phyloP scores from a whole-genome alignment of 1,140 invertebrate species.

The Lerema accius region DNA sequence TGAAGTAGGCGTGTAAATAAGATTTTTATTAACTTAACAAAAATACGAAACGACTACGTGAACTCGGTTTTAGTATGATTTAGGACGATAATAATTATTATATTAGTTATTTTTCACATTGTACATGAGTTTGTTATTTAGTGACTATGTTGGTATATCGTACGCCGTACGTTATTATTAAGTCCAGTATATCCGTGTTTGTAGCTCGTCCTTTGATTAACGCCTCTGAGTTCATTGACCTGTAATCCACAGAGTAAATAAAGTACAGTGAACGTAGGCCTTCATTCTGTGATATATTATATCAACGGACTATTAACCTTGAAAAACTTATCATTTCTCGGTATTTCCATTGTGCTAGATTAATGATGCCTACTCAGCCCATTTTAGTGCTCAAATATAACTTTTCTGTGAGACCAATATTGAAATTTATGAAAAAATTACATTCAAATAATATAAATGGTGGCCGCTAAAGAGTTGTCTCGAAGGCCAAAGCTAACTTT shows the following conservation, averaged over 20 bases:
- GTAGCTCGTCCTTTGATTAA: not conserved
- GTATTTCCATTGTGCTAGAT: too few relatives aligned
- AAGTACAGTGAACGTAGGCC: too few relatives aligned
- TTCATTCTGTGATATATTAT: too few relatives aligned
- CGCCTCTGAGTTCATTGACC: not conserved
- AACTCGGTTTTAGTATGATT: slow-evolving; percentile 32
- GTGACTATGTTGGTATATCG: slow-evolving; percentile 68
- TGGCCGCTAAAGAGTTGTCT: too few relatives aligned
- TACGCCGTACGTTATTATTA: slow-evolving; percentile 36
- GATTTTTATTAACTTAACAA: slow-evolving; percentile 70
- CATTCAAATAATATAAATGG: too few relatives aligned
- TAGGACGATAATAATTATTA: slow-evolving; percentile 29
- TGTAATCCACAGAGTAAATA: slow-evolving; percentile 3
- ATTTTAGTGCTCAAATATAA: too few relatives aligned
- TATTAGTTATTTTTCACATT: slow-evolving; percentile 46
- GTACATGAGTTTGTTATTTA: slow-evolving; percentile 79
- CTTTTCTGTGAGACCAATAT: too few relatives aligned
- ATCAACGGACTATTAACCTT: too few relatives aligned
- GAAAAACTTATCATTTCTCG: too few relatives aligned
- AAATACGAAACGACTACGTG: slow-evolving; percentile 30
- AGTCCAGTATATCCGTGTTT: not conserved
- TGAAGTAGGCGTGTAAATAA: slow-evolving; percentile 73
- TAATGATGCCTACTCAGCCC: too few relatives aligned
- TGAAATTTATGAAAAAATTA: too few relatives aligned
- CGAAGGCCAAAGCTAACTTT: too few relatives aligned